phyloP scores from a whole-genome alignment of 2,888 invertebrate species.

The Heliconius sara region DNA sequence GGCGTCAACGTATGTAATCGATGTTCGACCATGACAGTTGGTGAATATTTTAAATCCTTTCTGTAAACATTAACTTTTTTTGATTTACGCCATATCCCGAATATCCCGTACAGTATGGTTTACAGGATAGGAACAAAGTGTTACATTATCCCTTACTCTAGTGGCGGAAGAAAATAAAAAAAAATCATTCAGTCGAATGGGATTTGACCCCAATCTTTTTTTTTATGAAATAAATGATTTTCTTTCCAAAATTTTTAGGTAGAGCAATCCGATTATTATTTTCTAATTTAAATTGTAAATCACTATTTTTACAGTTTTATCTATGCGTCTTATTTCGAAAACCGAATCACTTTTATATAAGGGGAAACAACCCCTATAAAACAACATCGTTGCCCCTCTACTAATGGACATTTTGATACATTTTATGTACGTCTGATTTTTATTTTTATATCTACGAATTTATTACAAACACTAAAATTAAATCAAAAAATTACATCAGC shows the following conservation, averaged over 20 bases:
- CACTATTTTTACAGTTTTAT: neutral
- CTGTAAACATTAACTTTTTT: too few relatives aligned
- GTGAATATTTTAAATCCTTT: too few relatives aligned
- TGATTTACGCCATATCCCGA: too few relatives aligned
- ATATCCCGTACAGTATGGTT: too few relatives aligned
- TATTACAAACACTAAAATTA: neutral
- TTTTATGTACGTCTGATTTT: constrained; percentile 1
- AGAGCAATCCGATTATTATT: neutral
- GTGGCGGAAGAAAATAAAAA: too few relatives aligned
- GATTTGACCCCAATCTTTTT: neutral
- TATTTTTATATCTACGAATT: neutral
- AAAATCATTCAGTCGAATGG: neutral
- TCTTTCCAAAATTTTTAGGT: neutral
- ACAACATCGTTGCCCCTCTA: neutral
- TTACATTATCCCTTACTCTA: too few relatives aligned
- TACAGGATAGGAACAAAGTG: too few relatives aligned
- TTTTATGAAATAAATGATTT: too few relatives aligned
- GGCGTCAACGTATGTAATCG: neutral
- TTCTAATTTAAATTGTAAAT: neutral
- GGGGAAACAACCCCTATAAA: constrained; percentile 2
- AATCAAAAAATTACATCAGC: too few relatives aligned
- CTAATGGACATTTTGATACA: neutral
- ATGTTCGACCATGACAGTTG: neutral
- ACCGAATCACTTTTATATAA: neutral
- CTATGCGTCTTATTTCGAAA: neutral